Evolutionary conservation across 2,113 vertebrate species (phyloP).

Genomic region (Acrocephalus kingi): DNA sequence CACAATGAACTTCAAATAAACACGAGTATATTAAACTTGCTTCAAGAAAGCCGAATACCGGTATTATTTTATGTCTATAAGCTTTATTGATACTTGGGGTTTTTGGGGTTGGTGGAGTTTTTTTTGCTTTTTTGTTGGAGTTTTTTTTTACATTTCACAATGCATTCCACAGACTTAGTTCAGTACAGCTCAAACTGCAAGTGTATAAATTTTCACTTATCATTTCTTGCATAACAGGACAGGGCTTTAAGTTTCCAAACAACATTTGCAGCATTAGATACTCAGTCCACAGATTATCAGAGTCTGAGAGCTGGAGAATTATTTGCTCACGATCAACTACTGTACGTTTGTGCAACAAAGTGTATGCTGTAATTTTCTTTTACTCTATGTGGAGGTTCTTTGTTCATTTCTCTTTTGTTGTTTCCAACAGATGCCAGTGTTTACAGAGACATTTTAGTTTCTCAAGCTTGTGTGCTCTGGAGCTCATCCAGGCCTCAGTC

Average conservation of each 20-base stretch:
- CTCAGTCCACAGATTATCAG: conserved; percentile 82
- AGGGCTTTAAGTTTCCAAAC: conserved; percentile 79
- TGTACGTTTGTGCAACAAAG: conserved; percentile 75
- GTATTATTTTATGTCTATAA: conserved; percentile 81
- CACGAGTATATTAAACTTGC: not conserved
- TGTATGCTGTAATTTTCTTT: conserved; percentile 69
- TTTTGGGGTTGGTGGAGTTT: conserved; percentile 23
- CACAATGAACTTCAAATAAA: not conserved
- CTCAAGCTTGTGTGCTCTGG: conserved; percentile 82
- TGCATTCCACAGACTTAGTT: conserved; percentile 96
- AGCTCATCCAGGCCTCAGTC: conserved; percentile 70
- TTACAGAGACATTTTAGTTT: conserved; percentile 82
- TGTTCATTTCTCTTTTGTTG: conserved; percentile 52
- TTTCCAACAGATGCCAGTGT: conserved; percentile 79
- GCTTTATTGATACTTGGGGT: conserved; percentile 92
- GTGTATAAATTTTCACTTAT: conserved; percentile 85
- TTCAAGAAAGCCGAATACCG: conserved; percentile 51
- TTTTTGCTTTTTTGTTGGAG: conserved; percentile 41
- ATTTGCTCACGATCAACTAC: conserved; percentile 77
- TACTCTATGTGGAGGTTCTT: conserved; percentile 28
- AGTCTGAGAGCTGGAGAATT: conserved; percentile 81
- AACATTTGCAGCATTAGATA: conserved; percentile 84
- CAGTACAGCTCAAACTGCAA: conserved; percentile 88
- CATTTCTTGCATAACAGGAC: conserved; percentile 85
- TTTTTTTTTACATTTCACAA: conserved; percentile 92